Evolutionary conservation across 2,113 vertebrate species (phyloP).

Genomic region (Hemibagrus wyckioides): DNA sequence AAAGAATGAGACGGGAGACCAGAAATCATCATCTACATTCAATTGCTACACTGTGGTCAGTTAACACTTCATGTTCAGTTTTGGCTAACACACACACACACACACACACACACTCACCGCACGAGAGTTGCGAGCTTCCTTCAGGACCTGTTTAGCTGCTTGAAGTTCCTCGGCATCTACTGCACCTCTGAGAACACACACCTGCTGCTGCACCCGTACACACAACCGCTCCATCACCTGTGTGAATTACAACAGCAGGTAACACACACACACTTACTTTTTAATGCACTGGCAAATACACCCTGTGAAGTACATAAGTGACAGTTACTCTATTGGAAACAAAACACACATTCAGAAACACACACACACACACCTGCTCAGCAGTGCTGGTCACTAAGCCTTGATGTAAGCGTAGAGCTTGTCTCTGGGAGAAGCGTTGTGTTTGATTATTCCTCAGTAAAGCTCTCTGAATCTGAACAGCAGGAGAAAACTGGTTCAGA

Average conservation of each 20-base stretch:
- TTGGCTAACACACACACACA: neutral
- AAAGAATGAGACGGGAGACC: neutral
- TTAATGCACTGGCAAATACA: neutral
- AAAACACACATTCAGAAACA: neutral
- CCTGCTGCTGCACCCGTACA: slow-evolving; percentile 83
- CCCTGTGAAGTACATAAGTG: neutral
- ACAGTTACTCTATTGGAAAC: neutral
- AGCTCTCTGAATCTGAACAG: slow-evolving; percentile 83
- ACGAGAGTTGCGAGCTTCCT: slow-evolving; percentile 86
- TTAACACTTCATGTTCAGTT: neutral
- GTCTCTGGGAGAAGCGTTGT: slow-evolving; percentile 84
- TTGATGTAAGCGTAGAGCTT: slow-evolving; percentile 89
- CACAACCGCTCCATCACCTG: slow-evolving; percentile 88
- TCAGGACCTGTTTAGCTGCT: slow-evolving; percentile 83
- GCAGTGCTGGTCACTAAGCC: slow-evolving; percentile 89
- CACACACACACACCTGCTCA: slow-evolving; percentile 76
- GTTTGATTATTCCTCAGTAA: slow-evolving; percentile 90
- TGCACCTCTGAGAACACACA: slow-evolving; percentile 79
- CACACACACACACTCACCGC: slow-evolving; percentile 72
- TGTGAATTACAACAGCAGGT: neutral
- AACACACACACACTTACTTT: neutral
- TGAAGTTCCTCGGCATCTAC: slow-evolving; percentile 82
- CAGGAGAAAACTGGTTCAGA: neutral
- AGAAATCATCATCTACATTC: neutral
- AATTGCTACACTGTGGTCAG: neutral